A percentile compares a stretch with the other conserved stretches of the same genome.
phyloP scores from a whole-genome alignment of 2,113 vertebrate genomes.

The Porphyrio hochstetteri region DNA sequence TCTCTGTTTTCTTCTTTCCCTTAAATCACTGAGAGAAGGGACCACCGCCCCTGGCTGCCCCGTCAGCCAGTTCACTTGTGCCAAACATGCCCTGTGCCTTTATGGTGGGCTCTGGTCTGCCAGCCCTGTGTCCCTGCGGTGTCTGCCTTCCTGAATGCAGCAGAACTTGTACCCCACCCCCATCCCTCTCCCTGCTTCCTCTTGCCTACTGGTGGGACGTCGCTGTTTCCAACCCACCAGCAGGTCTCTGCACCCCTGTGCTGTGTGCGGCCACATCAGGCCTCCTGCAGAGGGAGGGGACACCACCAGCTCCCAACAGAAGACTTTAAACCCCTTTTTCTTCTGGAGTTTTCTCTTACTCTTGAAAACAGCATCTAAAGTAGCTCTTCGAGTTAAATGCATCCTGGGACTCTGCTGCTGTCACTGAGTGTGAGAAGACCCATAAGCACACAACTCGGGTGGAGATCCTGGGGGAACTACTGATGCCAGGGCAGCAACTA shows the following conservation, averaged over 20 bases:
- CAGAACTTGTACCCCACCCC: neutral
- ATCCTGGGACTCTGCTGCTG: neutral
- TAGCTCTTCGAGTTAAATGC: neutral
- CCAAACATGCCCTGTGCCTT: constrained; percentile 34
- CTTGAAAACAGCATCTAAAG: neutral
- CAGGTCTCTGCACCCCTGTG: neutral
- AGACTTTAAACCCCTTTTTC: neutral
- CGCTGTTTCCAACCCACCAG: neutral
- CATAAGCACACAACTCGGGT: neutral
- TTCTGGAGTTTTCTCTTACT: neutral
- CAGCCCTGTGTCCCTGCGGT: neutral
- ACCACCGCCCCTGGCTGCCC: neutral
- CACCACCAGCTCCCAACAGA: neutral
- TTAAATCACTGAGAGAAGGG: neutral
- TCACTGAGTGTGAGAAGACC: neutral
- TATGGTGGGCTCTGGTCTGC: neutral
- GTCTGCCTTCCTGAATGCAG: neutral
- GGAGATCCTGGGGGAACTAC: neutral
- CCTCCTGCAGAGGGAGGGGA: neutral
- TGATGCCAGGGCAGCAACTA: neutral
- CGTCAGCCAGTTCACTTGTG: neutral
- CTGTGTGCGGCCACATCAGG: neutral
- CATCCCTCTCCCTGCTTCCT: neutral
- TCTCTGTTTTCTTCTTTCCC: neutral
- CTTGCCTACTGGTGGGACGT: fast-evolving